Conservation (phyloP, 2,113 vertebrate species). For the Phylloscopus whistleri region DNA sequence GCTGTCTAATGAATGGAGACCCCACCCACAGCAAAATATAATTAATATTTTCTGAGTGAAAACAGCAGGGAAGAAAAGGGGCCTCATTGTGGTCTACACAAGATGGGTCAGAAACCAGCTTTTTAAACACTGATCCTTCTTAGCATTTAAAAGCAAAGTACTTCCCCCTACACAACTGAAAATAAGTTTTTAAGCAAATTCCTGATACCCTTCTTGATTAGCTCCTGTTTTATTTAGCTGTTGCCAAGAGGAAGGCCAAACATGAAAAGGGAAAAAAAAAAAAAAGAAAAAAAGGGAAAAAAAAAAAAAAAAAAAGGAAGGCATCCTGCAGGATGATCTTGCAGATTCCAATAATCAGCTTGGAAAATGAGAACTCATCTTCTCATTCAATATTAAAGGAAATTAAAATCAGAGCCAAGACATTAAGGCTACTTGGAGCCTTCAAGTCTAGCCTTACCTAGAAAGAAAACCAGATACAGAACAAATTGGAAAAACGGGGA, state of each 20-base stretch:
- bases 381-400: conserved; percentile 62
- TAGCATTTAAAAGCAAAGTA: background rate
- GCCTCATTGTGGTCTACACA: background rate
- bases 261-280: background rate
- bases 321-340: conserved; percentile 23
- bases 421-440: conserved; percentile 42
- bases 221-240: background rate
- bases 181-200: background rate
- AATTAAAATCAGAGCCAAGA: conserved; percentile 61
- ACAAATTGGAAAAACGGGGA: background rate
- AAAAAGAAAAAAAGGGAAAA: too few relatives aligned
- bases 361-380: conserved; percentile 48
- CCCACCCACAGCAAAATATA: background rate
- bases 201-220: background rate
- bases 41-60: background rate
- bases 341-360: conserved; percentile 30
- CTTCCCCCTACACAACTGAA: background rate
- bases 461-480: conserved; percentile 24
- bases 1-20: background rate
- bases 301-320: background rate
- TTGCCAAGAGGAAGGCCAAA: background rate
- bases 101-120: background rate
- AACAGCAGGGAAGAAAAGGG: background rate
- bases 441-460: conserved; percentile 47
- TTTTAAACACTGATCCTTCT: background rate